Base-by-base conservation (phyloP, 2,797 vertebrate genomes). In the Phoebastria nigripes region DNA sequence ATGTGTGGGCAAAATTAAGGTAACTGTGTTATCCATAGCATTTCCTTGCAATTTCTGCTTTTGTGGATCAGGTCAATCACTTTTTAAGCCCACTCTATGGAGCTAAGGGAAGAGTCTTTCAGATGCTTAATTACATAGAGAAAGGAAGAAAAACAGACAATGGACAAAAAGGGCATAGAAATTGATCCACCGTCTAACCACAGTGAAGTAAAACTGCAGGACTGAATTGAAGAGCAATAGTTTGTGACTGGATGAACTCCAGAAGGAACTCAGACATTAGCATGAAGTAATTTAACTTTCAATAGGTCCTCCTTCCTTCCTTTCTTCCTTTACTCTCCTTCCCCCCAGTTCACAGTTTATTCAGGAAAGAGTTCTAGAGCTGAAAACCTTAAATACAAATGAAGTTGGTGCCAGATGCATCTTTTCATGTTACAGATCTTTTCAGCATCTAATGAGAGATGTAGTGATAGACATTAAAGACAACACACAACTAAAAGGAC, bases 121-220 rank as follows among this genome's bases (percentile, higher is more conserved):
- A 47, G 31, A 77, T 69, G 54, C 54, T 85, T 92, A 89, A 92
- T 95, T 92, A 93, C 55, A 35, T 21, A 63, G 47, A 74, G 58
- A 96, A 94, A 92, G 93, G 89, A 97, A 97, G 65, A 62, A 91
- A 95, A 95, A 31, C 33, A 93, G 90, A 89, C 89, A 92, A 33
- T 52, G 72, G 76, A 33, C 42, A 71, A 46, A 94, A 93, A 73
- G 46, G 83, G 39, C 10, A 9, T 11, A 83, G 54, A 70, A 95
- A 95, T 72, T 89, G 90, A 93, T 92, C 65, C 69, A 87, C 29
- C 0, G 0, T 87, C 84, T 95, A 85, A 96, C 90, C 94, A 81
- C 90, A 94, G 82, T 25, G 35, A 88, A 91, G 42, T 31, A 81
- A 49, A 72, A 69, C 1, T 62, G 72, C 14, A 72, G 67, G 65